Evolutionary conservation across 92 coral and sea anemone species (phyloP).

Genomic region (Parazoanthus swiftii): DNA sequence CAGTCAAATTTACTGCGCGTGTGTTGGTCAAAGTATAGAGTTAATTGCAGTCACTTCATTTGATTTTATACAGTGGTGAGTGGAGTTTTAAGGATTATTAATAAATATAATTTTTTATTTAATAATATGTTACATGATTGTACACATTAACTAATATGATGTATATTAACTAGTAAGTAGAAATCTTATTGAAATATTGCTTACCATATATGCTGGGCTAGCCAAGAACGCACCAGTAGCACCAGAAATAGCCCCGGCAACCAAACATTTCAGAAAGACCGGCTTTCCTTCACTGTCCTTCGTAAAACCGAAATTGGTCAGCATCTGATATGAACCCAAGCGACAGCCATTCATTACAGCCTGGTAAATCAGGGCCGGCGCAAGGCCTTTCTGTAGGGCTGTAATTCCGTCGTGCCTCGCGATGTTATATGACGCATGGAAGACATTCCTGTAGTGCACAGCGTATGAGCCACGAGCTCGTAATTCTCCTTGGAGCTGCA

Average conservation of each 20-base stretch:
- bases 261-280: constrained; percentile 79
- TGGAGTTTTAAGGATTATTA: no score
- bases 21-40: no score
- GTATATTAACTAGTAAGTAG: no score
- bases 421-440: constrained; percentile 89
- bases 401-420: constrained; percentile 85
- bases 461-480: constrained; percentile 90
- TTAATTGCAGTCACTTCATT: no score
- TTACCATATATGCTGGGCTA: constrained; percentile 89
- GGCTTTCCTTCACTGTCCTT: constrained; percentile 74
- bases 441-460: constrained; percentile 77
- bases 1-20: no score
- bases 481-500: constrained; percentile 97
- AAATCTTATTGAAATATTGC: no score
- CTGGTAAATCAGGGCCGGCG: constrained; percentile 84
- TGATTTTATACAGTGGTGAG: no score
- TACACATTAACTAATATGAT: no score
- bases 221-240: constrained; percentile 84
- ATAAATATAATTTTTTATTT: no score
- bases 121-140: no score
- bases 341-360: constrained; percentile 93
- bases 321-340: constrained; percentile 83
- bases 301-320: constrained; percentile 76
- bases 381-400: constrained; percentile 91
- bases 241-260: constrained; percentile 93